Percentiles rank a stretch among this genome's conserved stretches.
phyloP scores from a whole-genome alignment of 2,888 invertebrate species.

The Ptychoptera albimana region DNA sequence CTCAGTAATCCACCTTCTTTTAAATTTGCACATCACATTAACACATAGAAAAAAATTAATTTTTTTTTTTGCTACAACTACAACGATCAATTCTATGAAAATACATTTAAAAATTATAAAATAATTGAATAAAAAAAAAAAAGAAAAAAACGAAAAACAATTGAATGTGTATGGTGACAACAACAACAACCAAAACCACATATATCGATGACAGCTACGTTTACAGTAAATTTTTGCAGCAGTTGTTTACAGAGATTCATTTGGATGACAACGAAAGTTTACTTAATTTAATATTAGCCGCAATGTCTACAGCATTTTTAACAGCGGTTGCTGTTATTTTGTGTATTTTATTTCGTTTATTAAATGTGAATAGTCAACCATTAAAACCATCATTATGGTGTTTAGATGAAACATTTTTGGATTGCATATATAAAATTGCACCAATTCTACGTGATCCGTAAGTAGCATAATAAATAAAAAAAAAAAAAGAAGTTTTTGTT shows the following conservation, averaged over 20 bases:
- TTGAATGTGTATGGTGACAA: too few relatives aligned
- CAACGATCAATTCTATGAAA: too few relatives aligned
- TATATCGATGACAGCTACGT: constrained; percentile 15
- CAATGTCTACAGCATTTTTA: constrained; percentile 67
- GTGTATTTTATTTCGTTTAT: constrained; percentile 65
- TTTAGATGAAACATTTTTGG: constrained; percentile 57
- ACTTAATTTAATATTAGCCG: constrained; percentile 14
- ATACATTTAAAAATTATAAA: too few relatives aligned
- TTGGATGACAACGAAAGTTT: constrained; percentile 15
- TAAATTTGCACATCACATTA: too few relatives aligned
- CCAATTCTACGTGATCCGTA: constrained; percentile 68
- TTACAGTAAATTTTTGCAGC: constrained; percentile 12
- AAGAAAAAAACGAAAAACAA: too few relatives aligned
- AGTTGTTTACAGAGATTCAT: constrained; percentile 12
- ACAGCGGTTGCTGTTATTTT: constrained; percentile 68
- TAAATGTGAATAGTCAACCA: constrained; percentile 72
- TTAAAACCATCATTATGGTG: constrained; percentile 64
- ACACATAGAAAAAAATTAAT: too few relatives aligned
- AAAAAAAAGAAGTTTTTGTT: too few relatives aligned
- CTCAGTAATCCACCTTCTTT: too few relatives aligned
- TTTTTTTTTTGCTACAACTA: too few relatives aligned
- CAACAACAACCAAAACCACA: not conserved
- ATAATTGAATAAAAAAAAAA: too few relatives aligned
- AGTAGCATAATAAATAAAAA: constrained; percentile 38
- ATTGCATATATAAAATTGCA: constrained; percentile 62